These are phyloP conservation scores for Lamprotornis superbus DNA, from an alignment of 2,113 vertebrate species.

Conservation along the genomic window DNA sequence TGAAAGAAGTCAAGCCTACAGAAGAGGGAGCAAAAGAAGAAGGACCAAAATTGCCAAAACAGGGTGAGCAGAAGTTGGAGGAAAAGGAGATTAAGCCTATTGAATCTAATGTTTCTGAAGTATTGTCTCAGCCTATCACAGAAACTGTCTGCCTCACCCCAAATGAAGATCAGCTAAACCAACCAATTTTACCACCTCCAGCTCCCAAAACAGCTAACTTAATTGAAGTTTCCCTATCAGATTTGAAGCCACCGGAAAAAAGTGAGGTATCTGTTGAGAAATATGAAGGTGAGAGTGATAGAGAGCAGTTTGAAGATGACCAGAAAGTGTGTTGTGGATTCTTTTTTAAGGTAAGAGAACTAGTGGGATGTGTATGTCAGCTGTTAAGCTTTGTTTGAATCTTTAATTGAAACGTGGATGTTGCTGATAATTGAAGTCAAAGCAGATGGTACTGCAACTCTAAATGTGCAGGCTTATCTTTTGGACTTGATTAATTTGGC, in stretches of 20 bases:
- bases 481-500: not conserved
- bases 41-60: constrained; percentile 30
- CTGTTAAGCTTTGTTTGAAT: not conserved
- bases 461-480: not conserved
- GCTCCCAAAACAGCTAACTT: constrained; percentile 80
- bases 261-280: constrained; percentile 75
- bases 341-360: constrained; percentile 91
- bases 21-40: constrained; percentile 68
- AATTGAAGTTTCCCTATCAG: constrained; percentile 92
- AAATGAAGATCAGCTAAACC: constrained; percentile 77
- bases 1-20: constrained; percentile 60
- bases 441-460: not conserved
- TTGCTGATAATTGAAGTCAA: not conserved
- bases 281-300: constrained; percentile 76
- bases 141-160: constrained; percentile 85
- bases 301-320: constrained; percentile 84
- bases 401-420: not conserved
- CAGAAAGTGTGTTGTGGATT: constrained; percentile 93
- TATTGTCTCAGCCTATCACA: constrained; percentile 83
- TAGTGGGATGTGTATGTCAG: not conserved
- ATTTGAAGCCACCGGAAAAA: constrained; percentile 83
- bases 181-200: constrained; percentile 57
- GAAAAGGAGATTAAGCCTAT: constrained; percentile 75
- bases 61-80: constrained; percentile 19
- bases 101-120: constrained; percentile 83